Base-by-base conservation (phyloP, 2,888 invertebrate species). In the Eubasilissa splendida region DNA sequence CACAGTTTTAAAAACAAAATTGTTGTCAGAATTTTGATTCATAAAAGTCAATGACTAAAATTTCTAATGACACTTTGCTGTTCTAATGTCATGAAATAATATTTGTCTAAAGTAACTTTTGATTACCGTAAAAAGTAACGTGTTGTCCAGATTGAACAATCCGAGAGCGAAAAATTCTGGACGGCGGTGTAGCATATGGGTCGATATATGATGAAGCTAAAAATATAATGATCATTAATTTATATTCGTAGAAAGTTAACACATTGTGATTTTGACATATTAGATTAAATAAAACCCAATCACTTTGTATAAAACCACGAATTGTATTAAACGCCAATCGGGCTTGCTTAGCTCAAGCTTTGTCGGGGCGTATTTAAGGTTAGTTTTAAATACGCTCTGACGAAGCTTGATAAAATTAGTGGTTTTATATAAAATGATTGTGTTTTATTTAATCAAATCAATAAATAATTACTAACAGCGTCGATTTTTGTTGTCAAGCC, bases 191-290 rank as follows among this genome's bases (percentile, higher is more conserved):
- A 63, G 8, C 63, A 63, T 63, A 33, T 63, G 11, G 8, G 22
- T 63, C 11, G 63, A 63, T 33, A 63, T 22, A 12, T 33, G 63
- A 63, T 63, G 63, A 63, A 63, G 63, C 63, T 63, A 22, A 33
- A 63, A 63, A 63, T 33, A 22, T 60, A 22, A 0, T 60, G 4
- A 60, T 60, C 31, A 10, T 14, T 11, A 33, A 31, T 63, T 7
- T 5, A 22, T 1, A 31, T 63, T 33, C 10, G 9, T 9, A 63
- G 22, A 22, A 22, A 10, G 11, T 33, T 10, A 4, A 31, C 4
- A 7, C 22, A 3, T 14, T 2, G 11, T 60, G 14, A 0, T 22
- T n/a, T 14, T 22, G 7, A 14, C 14, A 60, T 22, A 14, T 14
- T 14, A 3, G 9, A 22, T 3, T 3, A 10, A 10, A 22, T 14